Evolutionary conservation across 2,888 invertebrate species (phyloP), one percentile per base, ranked within the genome.

Genomic region (Hirtodrosophila alboralis): DNA sequence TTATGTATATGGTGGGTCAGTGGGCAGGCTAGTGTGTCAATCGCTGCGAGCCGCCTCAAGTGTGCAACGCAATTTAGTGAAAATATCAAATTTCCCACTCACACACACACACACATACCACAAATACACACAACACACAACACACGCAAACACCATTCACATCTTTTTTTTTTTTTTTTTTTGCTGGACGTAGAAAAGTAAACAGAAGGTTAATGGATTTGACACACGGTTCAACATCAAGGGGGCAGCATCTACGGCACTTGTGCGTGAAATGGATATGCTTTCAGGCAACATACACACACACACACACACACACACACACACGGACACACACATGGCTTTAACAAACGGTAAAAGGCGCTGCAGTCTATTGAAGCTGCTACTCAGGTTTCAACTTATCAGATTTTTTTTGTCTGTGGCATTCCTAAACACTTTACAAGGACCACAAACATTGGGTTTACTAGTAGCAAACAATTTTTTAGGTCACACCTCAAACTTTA

Each of bases 131-230:
- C 49, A 36, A 18, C 27, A 27, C 21, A 47, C 26, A 31, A 30
- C 37, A 36, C 44, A 45, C 30, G 40, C 49, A 53, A 47, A 40
- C 48, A 47, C 51, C 56, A 33, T 44, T 56, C 56, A 53, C 34
- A 57, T 51, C 38, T 28, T 53, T n/a, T n/a, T n/a, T n/a, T 52
- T 62, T 28, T 23, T 14, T 41, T 67, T 44, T 51, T 36, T 40
- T 37, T 49, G 45, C 62, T 70, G 67, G 84, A 67, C 86, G 86
- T 87, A 78, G 86, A 85, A 88, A 88, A 88, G 87, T 84, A 88
- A 88, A 88, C 81, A 87, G 86, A 88, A 88, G 88, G 88, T 88
- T 88, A 88, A 88, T 88, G 88, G 88, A 87, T 87, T 86, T 88
- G 88, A 88, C 88, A 81, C 84, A 81, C 84, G 81, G 79, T 72